Conservation (phyloP, 1,140 invertebrate genomes). For the Euura lappo region DNA sequence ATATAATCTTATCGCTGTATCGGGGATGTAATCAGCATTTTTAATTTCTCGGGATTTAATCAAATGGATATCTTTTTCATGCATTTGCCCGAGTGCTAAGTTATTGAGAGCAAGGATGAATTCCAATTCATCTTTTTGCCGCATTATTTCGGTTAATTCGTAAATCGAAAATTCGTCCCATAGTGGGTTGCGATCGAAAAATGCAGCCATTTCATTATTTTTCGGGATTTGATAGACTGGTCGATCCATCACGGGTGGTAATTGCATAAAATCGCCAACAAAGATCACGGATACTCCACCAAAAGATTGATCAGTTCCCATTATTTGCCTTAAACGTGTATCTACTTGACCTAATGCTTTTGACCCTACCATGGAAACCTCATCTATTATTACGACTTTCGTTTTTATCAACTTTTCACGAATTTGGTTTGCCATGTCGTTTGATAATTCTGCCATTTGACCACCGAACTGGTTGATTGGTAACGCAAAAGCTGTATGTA, state of each 20-base stretch:
- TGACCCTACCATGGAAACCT: constrained; percentile 49
- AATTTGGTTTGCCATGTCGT: constrained; percentile 32
- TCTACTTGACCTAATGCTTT: constrained; percentile 36
- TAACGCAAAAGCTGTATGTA: too few relatives aligned
- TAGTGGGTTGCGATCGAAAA: too few relatives aligned
- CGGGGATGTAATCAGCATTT: too few relatives aligned
- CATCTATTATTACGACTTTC: constrained; percentile 51
- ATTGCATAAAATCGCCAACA: constrained; percentile 37
- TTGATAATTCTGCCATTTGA: too few relatives aligned
- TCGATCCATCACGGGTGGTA: constrained; percentile 30
- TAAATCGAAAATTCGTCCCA: constrained; percentile 33
- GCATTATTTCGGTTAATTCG: constrained; percentile 36
- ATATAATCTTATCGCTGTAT: too few relatives aligned
- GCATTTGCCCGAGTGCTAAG: too few relatives aligned
- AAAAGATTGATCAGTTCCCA: constrained; percentile 33
- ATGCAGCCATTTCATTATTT: constrained; percentile 19
- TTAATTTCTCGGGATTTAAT: too few relatives aligned
- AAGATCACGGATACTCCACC: constrained; percentile 34
- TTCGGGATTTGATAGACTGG: constrained; percentile 21
- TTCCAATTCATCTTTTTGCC: constrained; percentile 38
- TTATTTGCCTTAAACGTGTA: constrained; percentile 43
- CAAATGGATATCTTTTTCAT: too few relatives aligned
- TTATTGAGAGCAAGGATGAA: constrained; percentile 41
- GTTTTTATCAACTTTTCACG: constrained; percentile 29
- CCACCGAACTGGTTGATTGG: constrained; percentile 24